A percentile compares a stretch with the other conserved stretches of the same genome.
phyloP scores from a whole-genome alignment of 2,888 invertebrate genomes.

The Siphlonurus alternatus region DNA sequence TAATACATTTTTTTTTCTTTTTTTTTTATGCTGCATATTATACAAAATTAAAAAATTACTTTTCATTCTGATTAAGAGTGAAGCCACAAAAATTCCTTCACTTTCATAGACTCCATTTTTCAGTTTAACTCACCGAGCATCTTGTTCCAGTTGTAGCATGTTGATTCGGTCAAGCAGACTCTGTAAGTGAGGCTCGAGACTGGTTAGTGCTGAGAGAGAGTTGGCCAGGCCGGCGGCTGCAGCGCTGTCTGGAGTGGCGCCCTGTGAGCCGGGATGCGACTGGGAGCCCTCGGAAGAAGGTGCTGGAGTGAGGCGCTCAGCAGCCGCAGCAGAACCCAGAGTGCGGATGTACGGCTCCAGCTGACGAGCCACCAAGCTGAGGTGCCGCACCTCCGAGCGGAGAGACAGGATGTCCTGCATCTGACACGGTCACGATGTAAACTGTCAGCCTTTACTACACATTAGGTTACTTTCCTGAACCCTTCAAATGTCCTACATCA shows the following conservation, averaged over 20 bases:
- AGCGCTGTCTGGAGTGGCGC: constrained; percentile 5
- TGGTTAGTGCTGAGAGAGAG: not conserved
- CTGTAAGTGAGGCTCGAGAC: constrained; percentile 28
- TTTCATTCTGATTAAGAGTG: not conserved
- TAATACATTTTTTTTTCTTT: too few relatives aligned
- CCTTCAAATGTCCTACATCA: too few relatives aligned
- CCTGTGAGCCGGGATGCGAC: not conserved
- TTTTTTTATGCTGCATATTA: too few relatives aligned
- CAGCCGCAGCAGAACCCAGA: not conserved
- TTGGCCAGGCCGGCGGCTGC: not conserved
- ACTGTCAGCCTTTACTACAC: not conserved
- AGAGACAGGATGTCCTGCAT: constrained; percentile 46
- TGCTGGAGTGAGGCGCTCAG: constrained; percentile 1
- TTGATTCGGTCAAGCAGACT: constrained; percentile 36
- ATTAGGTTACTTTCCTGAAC: too few relatives aligned
- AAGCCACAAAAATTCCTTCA: not conserved
- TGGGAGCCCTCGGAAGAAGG: constrained; percentile 4
- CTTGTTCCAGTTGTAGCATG: constrained; percentile 21
- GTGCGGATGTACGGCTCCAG: constrained; percentile 38
- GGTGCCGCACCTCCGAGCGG: constrained; percentile 44
- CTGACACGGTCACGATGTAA: constrained; percentile 23
- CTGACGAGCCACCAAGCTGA: constrained; percentile 42
- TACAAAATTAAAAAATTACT: not conserved
- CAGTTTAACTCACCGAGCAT: constrained; percentile 4
- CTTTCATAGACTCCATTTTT: not conserved